Evolutionary conservation across 2,113 vertebrate genomes (phyloP).

Genomic region (Sisor rabdophorus): DNA sequence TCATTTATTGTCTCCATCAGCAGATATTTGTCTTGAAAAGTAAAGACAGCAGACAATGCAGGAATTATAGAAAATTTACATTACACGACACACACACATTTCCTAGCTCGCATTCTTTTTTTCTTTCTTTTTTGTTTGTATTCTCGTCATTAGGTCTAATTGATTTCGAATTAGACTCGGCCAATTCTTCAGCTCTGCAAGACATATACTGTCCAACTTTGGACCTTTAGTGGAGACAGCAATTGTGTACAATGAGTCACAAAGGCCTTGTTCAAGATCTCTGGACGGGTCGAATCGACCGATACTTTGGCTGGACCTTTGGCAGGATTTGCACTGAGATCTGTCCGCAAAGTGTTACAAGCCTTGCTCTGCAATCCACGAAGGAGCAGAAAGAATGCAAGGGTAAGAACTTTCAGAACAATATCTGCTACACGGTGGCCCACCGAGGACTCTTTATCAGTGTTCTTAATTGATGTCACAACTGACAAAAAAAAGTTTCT

Average conservation of each 20-base stretch:
- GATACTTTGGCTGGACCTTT: not conserved
- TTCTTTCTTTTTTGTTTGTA: not conserved
- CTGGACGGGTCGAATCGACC: not conserved
- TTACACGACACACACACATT: too few relatives aligned
- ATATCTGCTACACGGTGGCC: not conserved
- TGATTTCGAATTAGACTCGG: not conserved
- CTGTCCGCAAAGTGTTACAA: not conserved
- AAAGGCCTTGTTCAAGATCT: not conserved
- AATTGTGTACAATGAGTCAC: not conserved
- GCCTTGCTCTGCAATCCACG: not conserved
- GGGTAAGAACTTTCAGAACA: not conserved
- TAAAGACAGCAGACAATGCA: too few relatives aligned
- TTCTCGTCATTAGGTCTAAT: not conserved
- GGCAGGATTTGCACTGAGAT: not conserved
- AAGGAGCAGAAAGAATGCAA: not conserved
- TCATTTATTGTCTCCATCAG: too few relatives aligned
- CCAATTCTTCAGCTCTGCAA: not conserved
- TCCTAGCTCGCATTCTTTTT: too few relatives aligned
- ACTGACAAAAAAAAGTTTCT: not conserved
- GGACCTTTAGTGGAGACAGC: not conserved
- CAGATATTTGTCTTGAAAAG: too few relatives aligned
- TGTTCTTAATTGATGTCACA: not conserved
- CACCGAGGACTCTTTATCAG: not conserved
- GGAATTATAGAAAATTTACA: too few relatives aligned
- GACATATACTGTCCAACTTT: not conserved